phyloP scores from a whole-genome alignment of 2,888 invertebrate genomes.

The Orchesellides sinensis region DNA sequence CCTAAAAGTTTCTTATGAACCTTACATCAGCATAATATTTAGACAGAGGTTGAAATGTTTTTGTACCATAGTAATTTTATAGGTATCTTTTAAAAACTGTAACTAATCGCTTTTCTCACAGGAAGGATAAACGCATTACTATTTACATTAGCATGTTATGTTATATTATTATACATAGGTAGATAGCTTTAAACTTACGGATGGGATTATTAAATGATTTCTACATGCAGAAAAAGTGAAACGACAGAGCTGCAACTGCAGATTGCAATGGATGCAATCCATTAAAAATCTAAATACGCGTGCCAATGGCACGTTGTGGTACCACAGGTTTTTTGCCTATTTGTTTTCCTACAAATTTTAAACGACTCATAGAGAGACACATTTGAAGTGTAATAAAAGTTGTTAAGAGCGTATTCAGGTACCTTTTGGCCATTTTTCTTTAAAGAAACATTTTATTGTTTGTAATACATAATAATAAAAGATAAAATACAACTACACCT shows the following conservation, averaged over 20 bases:
- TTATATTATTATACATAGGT: too few species aligned
- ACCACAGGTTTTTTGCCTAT: slow-evolving; percentile 19
- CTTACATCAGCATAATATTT: too few species aligned
- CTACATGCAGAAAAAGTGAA: slow-evolving; percentile 8
- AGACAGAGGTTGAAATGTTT: too few species aligned
- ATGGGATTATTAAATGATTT: not conserved
- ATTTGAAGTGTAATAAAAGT: slow-evolving; percentile 4
- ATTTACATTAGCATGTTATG: too few species aligned
- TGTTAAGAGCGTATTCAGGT: not conserved
- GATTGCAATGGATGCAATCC: not conserved
- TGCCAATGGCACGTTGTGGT: slow-evolving; percentile 41
- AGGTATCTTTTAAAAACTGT: too few species aligned
- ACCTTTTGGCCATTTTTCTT: slow-evolving; percentile 3
- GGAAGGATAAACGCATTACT: not conserved
- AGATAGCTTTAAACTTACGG: not conserved
- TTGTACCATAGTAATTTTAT: too few species aligned
- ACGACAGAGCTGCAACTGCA: slow-evolving; percentile 6
- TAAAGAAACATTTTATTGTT: not conserved
- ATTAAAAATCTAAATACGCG: slow-evolving; percentile 7
- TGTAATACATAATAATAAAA: not conserved
- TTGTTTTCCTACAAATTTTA: slow-evolving; percentile 8
- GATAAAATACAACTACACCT: not conserved
- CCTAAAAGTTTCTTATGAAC: too few species aligned
- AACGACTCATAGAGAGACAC: not conserved
- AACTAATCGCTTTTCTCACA: not conserved